Percentiles rank a stretch among this genome's conserved stretches.
phyloP scores from a whole-genome alignment of 1,140 invertebrate species.

The Drosophila lacertosa region DNA sequence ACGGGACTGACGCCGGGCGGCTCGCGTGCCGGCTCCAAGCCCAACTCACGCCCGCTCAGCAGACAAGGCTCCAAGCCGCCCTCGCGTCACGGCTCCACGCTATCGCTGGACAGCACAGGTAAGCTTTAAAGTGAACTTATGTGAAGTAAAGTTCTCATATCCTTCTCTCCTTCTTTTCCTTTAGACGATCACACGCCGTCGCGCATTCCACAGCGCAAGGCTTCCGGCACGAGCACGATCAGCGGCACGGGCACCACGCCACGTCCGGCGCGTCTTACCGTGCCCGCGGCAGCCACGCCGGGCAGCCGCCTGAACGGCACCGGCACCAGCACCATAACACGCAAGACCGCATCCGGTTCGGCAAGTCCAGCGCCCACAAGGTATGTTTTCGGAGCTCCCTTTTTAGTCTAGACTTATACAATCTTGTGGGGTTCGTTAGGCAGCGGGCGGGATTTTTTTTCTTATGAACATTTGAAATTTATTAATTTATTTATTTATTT shows the following conservation, averaged over 20 bases:
- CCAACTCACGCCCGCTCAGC: conserved; percentile 91
- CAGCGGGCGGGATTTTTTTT: conserved; percentile 14
- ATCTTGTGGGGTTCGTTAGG: background rate
- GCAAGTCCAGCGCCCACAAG: conserved; percentile 88
- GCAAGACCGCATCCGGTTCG: conserved; percentile 90
- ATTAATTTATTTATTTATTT: conserved; percentile 70
- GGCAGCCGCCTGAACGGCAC: conserved; percentile 84
- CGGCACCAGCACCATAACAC: conserved; percentile 85
- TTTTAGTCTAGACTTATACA: background rate
- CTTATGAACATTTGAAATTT: conserved; percentile 36
- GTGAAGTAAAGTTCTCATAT: background rate
- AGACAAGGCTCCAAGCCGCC: conserved; percentile 94
- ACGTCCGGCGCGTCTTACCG: conserved; percentile 85
- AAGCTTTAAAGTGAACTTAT: conserved; percentile 32
- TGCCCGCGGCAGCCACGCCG: conserved; percentile 83
- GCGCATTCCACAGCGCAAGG: conserved; percentile 89
- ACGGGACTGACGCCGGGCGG: conserved; percentile 87
- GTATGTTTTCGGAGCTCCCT: conserved; percentile 81
- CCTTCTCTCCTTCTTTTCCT: background rate
- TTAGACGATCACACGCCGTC: conserved; percentile 90
- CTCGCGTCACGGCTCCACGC: conserved; percentile 95
- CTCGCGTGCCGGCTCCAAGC: conserved; percentile 89
- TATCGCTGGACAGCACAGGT: conserved; percentile 95
- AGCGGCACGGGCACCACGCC: conserved; percentile 84
- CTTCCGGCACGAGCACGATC: conserved; percentile 85